These are phyloP conservation scores for Xylota sylvarum DNA, from an alignment of 2,888 invertebrate genomes.

Conservation along the genomic window DNA sequence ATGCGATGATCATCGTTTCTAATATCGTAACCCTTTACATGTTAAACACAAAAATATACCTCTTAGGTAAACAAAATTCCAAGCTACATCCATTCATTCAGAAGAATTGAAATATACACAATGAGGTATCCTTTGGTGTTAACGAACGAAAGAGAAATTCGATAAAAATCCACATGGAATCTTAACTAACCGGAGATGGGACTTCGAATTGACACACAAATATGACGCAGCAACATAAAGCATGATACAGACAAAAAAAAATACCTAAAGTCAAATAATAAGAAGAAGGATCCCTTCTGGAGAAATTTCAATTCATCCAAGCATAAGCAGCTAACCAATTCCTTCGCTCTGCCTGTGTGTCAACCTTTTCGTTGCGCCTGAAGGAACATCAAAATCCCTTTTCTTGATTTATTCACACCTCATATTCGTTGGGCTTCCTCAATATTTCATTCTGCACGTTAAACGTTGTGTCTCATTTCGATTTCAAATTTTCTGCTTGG, in stretches of 20 bases:
- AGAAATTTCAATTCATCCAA: conserved; percentile 25
- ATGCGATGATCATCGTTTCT: neutral
- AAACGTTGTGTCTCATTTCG: conserved; percentile 26
- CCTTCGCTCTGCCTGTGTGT: neutral
- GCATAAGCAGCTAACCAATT: conserved; percentile 35
- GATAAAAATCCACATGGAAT: conserved; percentile 24
- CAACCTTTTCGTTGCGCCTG: conserved; percentile 37
- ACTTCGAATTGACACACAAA: conserved; percentile 1
- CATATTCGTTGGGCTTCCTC: conserved; percentile 37
- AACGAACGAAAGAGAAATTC: conserved; percentile 17
- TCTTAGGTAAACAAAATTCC: conserved; percentile 23
- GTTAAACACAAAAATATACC: neutral
- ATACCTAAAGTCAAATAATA: conserved; percentile 20
- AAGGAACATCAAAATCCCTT: conserved; percentile 42
- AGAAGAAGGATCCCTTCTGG: neutral
- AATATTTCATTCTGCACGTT: conserved; percentile 40
- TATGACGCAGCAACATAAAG: neutral
- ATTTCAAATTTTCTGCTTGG: conserved; percentile 53
- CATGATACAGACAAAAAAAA: neutral
- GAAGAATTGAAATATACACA: conserved; percentile 23
- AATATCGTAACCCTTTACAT: conserved; percentile 24
- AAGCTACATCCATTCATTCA: neutral
- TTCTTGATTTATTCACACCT: conserved; percentile 60
- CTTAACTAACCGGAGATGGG: conserved; percentile 19
- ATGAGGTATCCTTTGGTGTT: conserved; percentile 4